phyloP scores from a whole-genome alignment of 1,140 invertebrate species.

The Ceratoteleas bidentatus region DNA sequence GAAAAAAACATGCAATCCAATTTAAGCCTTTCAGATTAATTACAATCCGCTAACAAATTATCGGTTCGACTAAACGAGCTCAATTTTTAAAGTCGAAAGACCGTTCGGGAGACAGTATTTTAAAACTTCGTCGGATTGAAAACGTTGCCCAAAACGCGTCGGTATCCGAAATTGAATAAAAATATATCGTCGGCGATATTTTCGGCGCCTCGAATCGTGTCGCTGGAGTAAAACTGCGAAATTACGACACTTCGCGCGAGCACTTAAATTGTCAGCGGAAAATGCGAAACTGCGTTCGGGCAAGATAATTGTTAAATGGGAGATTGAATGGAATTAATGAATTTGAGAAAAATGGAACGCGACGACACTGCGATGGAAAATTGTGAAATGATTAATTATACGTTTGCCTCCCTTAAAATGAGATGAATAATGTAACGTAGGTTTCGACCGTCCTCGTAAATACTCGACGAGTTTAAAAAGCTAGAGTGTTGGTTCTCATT shows the following conservation, averaged over 20 bases:
- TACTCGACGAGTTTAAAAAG: background rate
- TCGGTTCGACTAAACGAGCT: constrained; percentile 30
- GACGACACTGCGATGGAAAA: too few species aligned
- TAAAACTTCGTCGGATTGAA: constrained; percentile 23
- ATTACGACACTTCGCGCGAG: background rate
- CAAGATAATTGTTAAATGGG: too few species aligned
- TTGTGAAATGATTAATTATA: too few species aligned
- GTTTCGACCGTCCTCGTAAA: too few species aligned
- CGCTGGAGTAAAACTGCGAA: background rate
- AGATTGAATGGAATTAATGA: too few species aligned
- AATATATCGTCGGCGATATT: constrained; percentile 12
- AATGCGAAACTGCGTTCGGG: too few species aligned
- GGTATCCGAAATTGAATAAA: constrained; percentile 11
- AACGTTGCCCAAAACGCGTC: too few species aligned
- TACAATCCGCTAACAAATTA: constrained; percentile 41
- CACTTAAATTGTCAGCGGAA: too few species aligned
- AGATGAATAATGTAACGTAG: too few species aligned
- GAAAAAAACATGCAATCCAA: constrained; percentile 28
- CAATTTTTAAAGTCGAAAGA: constrained; percentile 46
- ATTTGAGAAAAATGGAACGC: too few species aligned
- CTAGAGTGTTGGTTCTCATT: too few species aligned
- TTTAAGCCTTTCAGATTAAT: constrained; percentile 37
- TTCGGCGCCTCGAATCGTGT: background rate
- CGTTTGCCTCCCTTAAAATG: too few species aligned
- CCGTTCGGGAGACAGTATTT: constrained; percentile 1